These are phyloP conservation scores for Moxostoma hubbsi DNA, from an alignment of 2,797 vertebrate species.

Conservation along the genomic window DNA sequence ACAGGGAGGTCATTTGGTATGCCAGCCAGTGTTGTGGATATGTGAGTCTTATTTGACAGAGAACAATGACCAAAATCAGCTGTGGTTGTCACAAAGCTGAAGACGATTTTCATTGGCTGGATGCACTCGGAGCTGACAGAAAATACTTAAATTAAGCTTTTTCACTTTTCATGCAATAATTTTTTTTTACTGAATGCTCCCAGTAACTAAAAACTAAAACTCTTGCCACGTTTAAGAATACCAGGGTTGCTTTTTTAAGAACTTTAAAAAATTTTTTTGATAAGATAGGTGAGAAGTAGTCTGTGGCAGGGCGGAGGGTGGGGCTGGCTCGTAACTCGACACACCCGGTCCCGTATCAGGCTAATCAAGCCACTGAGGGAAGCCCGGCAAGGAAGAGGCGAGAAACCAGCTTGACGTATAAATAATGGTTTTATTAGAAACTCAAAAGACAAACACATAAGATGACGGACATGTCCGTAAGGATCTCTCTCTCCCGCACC, in stretches of 20 bases:
- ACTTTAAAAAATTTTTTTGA: neutral
- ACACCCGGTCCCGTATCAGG: too few species aligned
- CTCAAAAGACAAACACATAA: too few species aligned
- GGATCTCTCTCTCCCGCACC: too few species aligned
- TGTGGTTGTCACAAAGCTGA: constrained; percentile 33
- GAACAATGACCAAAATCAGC: constrained; percentile 43
- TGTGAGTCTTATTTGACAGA: constrained; percentile 52
- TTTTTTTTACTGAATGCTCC: neutral
- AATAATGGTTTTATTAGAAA: too few species aligned
- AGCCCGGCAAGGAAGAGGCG: too few species aligned
- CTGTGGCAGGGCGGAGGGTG: neutral
- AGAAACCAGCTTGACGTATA: too few species aligned
- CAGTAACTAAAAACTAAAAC: constrained; percentile 3
- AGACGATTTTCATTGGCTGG: constrained; percentile 32
- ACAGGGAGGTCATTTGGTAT: constrained; percentile 48
- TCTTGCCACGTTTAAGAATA: neutral
- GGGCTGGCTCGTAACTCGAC: too few species aligned
- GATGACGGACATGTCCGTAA: too few species aligned
- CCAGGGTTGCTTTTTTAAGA: neutral
- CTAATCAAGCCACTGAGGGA: too few species aligned
- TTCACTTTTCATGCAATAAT: neutral
- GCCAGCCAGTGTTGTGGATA: constrained; percentile 24
- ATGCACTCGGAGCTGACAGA: neutral
- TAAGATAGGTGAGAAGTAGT: neutral
- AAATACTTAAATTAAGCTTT: constrained; percentile 15